Base-by-base conservation (phyloP, 2,113 vertebrate genomes). In the Ictidomys tridecemlineatus region DNA sequence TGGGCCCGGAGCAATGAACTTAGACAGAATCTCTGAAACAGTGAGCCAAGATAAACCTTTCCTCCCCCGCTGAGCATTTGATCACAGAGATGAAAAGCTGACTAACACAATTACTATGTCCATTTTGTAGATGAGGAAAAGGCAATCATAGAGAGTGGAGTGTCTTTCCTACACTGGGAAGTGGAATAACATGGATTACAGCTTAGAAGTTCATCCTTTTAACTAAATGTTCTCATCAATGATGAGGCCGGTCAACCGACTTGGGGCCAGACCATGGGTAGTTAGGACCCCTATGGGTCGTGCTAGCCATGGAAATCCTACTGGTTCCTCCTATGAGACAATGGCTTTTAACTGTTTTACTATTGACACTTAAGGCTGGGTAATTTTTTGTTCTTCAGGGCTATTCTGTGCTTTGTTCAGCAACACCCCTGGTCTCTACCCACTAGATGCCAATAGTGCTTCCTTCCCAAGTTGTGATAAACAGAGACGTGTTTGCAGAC, bases 211-310 rank as follows among this genome's bases (percentile, higher is more conserved):
- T 53, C 88, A 37, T 67, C 56, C 8, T 92, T 51, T 61, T 37
- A 32, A 48, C 7, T 37, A 34, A 51, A 2, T 10, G 34, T 4
- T 4, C 28, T 53, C 63, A 12, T 34, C 0, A 2, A 8, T 8
- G 80, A 39, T 26, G 45, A 80, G 20, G 32, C 24, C 45, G 3
- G 34, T 58, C 51, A 32, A 32, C 42, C 34, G 74, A 51, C 82
- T 0, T 37, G 17, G 37, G 16, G 48, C 3, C 7, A 61, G 69
- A 26, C 53, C 24, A 34, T 24, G 58, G 37, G 24, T 53, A 17
- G 13, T 10, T 14, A 84, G 61, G 28, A 87, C 73, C 16, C 8
- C 3, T 11, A 18, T 45, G 67, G 34, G 22, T 13, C 6, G 22
- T 3, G 10, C 13, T 22, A 76, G 14, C 5, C n/a, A 12, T 16